phyloP scores from a whole-genome alignment of 2,888 invertebrate genomes.

The Tridacna gigas region DNA sequence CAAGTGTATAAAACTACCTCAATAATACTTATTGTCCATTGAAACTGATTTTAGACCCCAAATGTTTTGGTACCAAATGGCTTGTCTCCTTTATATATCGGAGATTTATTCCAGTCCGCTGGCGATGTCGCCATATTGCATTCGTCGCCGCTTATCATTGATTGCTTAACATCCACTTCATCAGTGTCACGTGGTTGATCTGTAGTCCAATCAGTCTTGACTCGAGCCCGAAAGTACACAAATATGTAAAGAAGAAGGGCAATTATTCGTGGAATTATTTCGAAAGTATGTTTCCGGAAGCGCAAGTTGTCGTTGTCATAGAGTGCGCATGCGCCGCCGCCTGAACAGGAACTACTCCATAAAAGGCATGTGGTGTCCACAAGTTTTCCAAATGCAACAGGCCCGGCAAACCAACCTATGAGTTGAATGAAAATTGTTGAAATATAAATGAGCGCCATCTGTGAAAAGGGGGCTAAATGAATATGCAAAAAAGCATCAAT shows the following conservation, averaged over 20 bases:
- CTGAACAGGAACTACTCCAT: slow-evolving; percentile 69
- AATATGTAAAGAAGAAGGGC: slow-evolving; percentile 40
- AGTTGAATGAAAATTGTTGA: not conserved
- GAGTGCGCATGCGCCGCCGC: slow-evolving; percentile 72
- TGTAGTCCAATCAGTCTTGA: slow-evolving; percentile 62
- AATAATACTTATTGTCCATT: not conserved
- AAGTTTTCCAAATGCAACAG: slow-evolving; percentile 69
- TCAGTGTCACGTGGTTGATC: slow-evolving; percentile 33
- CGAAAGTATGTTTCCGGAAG: slow-evolving; percentile 53
- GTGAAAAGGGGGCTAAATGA: too few species aligned
- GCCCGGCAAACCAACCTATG: slow-evolving; percentile 75
- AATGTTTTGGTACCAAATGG: slow-evolving; percentile 21
- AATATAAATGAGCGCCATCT: too few species aligned
- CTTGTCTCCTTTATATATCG: slow-evolving; percentile 47
- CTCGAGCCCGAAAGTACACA: slow-evolving; percentile 47
- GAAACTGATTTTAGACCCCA: not conserved
- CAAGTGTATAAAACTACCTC: too few species aligned
- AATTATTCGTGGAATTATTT: slow-evolving; percentile 44
- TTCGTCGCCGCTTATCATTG: slow-evolving; percentile 33
- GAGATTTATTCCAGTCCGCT: slow-evolving; percentile 41
- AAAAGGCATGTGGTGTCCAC: slow-evolving; percentile 72
- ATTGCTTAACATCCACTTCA: slow-evolving; percentile 5
- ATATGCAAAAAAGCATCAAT: too few species aligned
- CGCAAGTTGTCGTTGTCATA: slow-evolving; percentile 71
- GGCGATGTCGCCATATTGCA: slow-evolving; percentile 32